Percentiles rank a stretch among this genome's conserved stretches.
These are phyloP conservation scores for Mus musculus DNA, from an alignment of 2,113 vertebrate species.

Conservation along the genomic window GRCm39 chr11:84388001-84388500, in stretches of 20 bases:
- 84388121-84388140: conserved; percentile 48
- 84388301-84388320: background rate
- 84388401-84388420: conserved; percentile 7
- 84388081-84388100: conserved; percentile 54
- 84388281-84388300: background rate
- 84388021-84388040: conserved; percentile 40
- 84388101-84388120: conserved; percentile 25
- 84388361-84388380: background rate
- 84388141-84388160: conserved; percentile 13
- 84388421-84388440: background rate
- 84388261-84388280: background rate
- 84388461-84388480: conserved; percentile 5
- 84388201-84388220: background rate
- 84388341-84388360: background rate
- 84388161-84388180: conserved; percentile 21
- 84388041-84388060: conserved; percentile 62
- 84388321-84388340: background rate
- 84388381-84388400: background rate
- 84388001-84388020: conserved; percentile 51
- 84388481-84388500: background rate
- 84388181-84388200: conserved; percentile 53
- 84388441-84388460: background rate
- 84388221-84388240: conserved; percentile 26
- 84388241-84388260: conserved; percentile 34
- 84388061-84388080: conserved; percentile 50